Base-by-base conservation (phyloP, 2,113 vertebrate genomes). In the Cairina moschata region DNA sequence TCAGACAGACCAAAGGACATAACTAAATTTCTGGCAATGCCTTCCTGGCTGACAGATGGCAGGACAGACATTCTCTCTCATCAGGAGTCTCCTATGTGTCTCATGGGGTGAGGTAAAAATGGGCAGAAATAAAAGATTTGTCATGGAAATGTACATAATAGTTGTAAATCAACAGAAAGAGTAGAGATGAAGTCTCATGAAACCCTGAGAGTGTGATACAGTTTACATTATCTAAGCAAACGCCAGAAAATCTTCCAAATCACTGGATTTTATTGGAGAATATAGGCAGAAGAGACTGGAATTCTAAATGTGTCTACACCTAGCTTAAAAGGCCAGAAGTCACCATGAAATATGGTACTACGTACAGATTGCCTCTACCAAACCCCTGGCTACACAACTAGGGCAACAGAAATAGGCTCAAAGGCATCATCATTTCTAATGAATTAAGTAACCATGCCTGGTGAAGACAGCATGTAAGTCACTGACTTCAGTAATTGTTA, bases 21-120 rank as follows among this genome's bases (percentile, higher is more conserved):
- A 46, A 55, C 46, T 71, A 63, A 48, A 88, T 77, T 86, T 90
- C 72, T 9, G 2, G 25, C 40, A 71, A 10, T 62, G 68, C 6
- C 63, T 67, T 86, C 28, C 46, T 86, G 59, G 31, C 21, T 95
- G 72, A 80, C 84, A 93, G 83, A 88, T 91, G 83, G 69, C 67
- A 76, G 44, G 58, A 95, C 85, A 86, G 73, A 90, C 15, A 83
- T 55, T 80, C 25, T 84, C 54, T 77, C 63, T 69, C 59, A 62
- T 50, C 75, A 86, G 36, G 55, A 17, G 3, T 88, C 63, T 91
- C 54, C 38, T 52, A 21, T 52, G 22, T 9, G 7, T 54, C 42
- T 89, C 75, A 67, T 38, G 44, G 48, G 9, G 36, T 62, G 62
- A 80, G 25, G 75, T 21, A 83, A 68, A 85, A 85, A 85, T 9